Base-by-base conservation (phyloP, 1,140 invertebrate genomes). In the Goniozus legneri region DNA sequence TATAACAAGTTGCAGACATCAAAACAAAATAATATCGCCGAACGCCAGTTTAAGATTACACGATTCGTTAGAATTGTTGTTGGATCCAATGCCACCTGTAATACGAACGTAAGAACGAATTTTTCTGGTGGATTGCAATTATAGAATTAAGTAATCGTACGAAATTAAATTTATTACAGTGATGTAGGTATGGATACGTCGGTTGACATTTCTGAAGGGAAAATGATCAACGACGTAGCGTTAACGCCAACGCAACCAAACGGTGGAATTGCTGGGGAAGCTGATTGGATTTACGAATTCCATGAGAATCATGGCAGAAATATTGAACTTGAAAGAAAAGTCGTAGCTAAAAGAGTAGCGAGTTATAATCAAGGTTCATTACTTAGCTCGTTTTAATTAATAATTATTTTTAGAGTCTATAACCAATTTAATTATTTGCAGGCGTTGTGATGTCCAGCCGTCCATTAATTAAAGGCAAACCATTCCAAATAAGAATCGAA, bases 301-400 rank as follows among this genome's bases (percentile, higher is more conserved):
- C 79, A 83, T 42, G 84, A 85, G 46, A 78, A 81, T 54, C 85
- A 86, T 62, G 88, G 88, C 0, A 82, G 86, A 58, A 89, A 92
- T 71, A 80, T 91, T 19, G 79, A 85, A 47, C 64, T 92, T 12
- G 78, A 82, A 49, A 73, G 75, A 4, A 79, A 81, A 51, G 73
- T 76, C 15, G 75, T 77, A 10, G 87, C 87, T 1, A 76, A 71
- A 45, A 72, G 88, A 57, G 82, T 82, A 10, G 82, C 84, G 4
- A 86, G 86, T 56, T 90, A 88, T 62, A 89, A 90, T 71, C 84
- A 90, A 65, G 87, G 70, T 67, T 58, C 41, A 27, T 15, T 8
- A 20, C 32, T n/a, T 10, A 8, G 8, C 16, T 20, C 1, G 2
- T 24, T 14, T 37, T 24, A 14, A 15, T 30, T 30, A 35, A 16